A percentile compares a stretch with the other conserved stretches of the same genome.
These are phyloP conservation scores for Platycnemis pennipes DNA, from an alignment of 2,888 invertebrate genomes.

Conservation along the genomic window DNA sequence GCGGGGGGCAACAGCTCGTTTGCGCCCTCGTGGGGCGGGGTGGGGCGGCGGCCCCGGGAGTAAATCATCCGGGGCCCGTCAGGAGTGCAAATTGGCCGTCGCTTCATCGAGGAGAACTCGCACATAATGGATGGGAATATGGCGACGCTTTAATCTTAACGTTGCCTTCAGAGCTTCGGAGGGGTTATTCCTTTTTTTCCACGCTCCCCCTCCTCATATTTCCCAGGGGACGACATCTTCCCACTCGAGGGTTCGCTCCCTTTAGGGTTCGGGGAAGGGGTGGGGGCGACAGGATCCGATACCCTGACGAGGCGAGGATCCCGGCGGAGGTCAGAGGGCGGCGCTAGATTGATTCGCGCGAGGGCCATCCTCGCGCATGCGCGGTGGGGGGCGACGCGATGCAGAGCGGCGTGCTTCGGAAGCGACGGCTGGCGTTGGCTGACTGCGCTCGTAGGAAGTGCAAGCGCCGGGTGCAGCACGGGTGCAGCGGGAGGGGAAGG, in stretches of 20 bases:
- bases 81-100: constrained; percentile 47
- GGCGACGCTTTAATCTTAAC: constrained; percentile 24
- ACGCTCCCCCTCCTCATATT: not conserved
- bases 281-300: not conserved
- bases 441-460: too few species aligned
- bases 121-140: constrained; percentile 24
- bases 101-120: constrained; percentile 19
- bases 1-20: constrained; percentile 10
- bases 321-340: too few species aligned
- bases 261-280: not conserved
- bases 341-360: too few species aligned
- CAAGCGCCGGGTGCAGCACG: too few species aligned
- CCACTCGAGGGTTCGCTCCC: not conserved
- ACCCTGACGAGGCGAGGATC: too few species aligned
- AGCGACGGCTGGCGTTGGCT: too few species aligned
- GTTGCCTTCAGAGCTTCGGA: not conserved
- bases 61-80: constrained; percentile 60
- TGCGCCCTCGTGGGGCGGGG: constrained; percentile 37
- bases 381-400: not conserved
- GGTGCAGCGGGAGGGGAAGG: too few species aligned
- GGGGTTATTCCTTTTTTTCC: not conserved
- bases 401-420: not conserved
- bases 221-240: too few species aligned
- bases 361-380: too few species aligned
- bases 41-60: constrained; percentile 5